Percentiles rank a stretch among this genome's conserved stretches.
phyloP scores from a whole-genome alignment of 2,888 invertebrate species.

The Macropis europaea region DNA sequence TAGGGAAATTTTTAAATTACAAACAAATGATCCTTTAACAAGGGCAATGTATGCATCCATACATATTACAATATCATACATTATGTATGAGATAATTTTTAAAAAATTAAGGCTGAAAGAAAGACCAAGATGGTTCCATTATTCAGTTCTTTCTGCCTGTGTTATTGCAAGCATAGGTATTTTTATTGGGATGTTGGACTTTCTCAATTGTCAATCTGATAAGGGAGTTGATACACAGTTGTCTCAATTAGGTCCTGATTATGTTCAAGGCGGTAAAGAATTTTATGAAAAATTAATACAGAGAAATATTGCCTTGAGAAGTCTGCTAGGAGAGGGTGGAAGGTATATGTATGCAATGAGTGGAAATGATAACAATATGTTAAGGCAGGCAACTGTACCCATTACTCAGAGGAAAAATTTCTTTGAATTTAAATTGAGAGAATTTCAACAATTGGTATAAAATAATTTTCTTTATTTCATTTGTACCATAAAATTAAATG shows the following conservation, averaged over 20 bases:
- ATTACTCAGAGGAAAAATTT: conserved; percentile 85
- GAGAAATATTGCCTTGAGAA: conserved; percentile 87
- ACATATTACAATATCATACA: conserved; percentile 82
- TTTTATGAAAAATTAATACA: conserved; percentile 88
- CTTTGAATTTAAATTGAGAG: conserved; percentile 80
- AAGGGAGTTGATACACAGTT: conserved; percentile 84
- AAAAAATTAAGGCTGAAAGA: conserved; percentile 80
- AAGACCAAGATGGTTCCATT: conserved; percentile 72
- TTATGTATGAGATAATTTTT: conserved; percentile 81
- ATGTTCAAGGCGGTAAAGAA: conserved; percentile 87
- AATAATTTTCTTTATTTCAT: not conserved
- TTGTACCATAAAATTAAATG: conserved; percentile 10
- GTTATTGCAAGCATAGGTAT: conserved; percentile 81
- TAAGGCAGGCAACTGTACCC: conserved; percentile 85
- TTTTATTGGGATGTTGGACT: conserved; percentile 86
- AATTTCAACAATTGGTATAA: conserved; percentile 2
- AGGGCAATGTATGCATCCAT: conserved; percentile 81
- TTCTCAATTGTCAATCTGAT: conserved; percentile 84
- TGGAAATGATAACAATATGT: conserved; percentile 86
- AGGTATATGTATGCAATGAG: conserved; percentile 83
- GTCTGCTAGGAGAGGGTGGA: conserved; percentile 84
- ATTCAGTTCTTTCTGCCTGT: conserved; percentile 37
- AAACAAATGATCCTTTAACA: conserved; percentile 81
- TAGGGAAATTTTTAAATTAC: conserved; percentile 85
- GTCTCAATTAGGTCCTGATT: conserved; percentile 83